Percentiles rank a stretch among this genome's conserved stretches.
phyloP scores from a whole-genome alignment of 92 coral and sea anemone species.

The Phenganax stokvisi region DNA sequence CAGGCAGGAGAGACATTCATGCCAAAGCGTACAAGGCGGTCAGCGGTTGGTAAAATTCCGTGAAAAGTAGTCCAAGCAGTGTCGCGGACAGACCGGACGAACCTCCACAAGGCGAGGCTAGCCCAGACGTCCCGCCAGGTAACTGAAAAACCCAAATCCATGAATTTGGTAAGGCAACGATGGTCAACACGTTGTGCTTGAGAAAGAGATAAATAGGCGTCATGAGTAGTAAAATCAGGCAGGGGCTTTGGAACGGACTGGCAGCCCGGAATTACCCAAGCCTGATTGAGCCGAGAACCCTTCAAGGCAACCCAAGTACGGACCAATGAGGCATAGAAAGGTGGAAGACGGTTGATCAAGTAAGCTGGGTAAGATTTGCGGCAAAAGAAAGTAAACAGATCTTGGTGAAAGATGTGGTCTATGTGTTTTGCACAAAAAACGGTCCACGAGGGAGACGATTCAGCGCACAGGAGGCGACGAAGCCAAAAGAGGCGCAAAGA shows the following conservation, averaged over 20 bases:
- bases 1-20: neutral
- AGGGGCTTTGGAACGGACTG: neutral
- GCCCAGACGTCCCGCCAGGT: too few species aligned
- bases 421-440: neutral
- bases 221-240: neutral
- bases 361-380: too few species aligned
- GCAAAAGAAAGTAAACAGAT: neutral
- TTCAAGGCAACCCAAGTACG: neutral
- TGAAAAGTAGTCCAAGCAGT: too few species aligned
- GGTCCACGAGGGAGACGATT: neutral
- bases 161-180: too few species aligned
- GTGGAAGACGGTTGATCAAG: neutral
- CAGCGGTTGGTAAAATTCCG: too few species aligned
- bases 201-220: too few species aligned
- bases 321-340: neutral
- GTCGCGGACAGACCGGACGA: too few species aligned
- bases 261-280: neutral
- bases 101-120: too few species aligned
- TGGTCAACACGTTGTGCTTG: too few species aligned
- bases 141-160: too few species aligned
- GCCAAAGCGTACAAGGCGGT: too few species aligned
- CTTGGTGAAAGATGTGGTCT: neutral
- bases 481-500: neutral
- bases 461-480: neutral
- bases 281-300: neutral